phyloP scores from a whole-genome alignment of 2,888 invertebrate genomes.

The Polymixis flavicincta region DNA sequence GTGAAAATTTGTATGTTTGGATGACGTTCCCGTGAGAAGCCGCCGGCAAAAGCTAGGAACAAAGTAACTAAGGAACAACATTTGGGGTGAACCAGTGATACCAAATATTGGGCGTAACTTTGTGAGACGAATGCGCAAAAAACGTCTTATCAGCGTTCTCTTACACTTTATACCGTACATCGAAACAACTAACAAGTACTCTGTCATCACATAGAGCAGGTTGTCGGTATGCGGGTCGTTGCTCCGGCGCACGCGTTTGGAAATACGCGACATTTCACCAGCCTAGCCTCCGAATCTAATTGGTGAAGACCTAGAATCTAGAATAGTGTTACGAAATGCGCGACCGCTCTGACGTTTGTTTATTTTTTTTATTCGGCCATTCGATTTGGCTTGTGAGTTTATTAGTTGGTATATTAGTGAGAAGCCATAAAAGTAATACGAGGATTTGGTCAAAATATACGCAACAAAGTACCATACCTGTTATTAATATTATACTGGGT shows the following conservation, averaged over 20 bases:
- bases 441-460: not conserved
- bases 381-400: not conserved
- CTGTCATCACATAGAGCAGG: slow-evolving; percentile 88
- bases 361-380: slow-evolving; percentile 30
- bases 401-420: not conserved
- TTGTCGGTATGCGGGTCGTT: slow-evolving; percentile 86
- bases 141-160: slow-evolving; percentile 5
- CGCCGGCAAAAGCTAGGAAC: no score
- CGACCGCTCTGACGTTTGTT: not conserved
- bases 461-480: no score
- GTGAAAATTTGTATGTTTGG: no score
- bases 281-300: slow-evolving; percentile 78
- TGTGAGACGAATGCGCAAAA: no score
- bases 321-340: slow-evolving; percentile 68
- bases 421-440: not conserved
- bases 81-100: no score
- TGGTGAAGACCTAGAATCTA: slow-evolving; percentile 84
- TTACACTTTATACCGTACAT: slow-evolving; percentile 54
- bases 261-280: slow-evolving; percentile 84
- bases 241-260: slow-evolving; percentile 82
- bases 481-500: no score
- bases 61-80: no score
- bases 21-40: no score
- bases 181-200: slow-evolving; percentile 79
- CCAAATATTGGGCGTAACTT: no score